phyloP scores from a whole-genome alignment of 2,113 vertebrate species.

The Menura novaehollandiae region DNA sequence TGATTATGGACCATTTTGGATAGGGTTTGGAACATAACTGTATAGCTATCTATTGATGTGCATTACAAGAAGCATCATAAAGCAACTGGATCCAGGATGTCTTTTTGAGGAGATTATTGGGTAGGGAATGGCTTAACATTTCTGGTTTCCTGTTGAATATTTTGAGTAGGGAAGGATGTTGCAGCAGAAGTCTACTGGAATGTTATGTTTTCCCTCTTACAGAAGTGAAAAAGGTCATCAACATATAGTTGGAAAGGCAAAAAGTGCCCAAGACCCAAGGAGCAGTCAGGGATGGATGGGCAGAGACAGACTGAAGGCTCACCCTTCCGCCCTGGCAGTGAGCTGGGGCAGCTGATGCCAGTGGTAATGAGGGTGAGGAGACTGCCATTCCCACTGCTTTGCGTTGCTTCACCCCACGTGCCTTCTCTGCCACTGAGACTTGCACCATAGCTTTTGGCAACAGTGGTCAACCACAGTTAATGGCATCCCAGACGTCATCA shows the following conservation, averaged over 20 bases:
- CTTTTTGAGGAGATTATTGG: neutral
- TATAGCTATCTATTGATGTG: neutral
- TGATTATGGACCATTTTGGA: slow-evolving; percentile 61
- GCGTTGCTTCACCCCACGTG: fast-evolving
- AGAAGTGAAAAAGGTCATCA: neutral
- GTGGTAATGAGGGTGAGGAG: neutral
- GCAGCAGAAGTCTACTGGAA: neutral
- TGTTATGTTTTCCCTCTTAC: neutral
- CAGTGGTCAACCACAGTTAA: neutral
- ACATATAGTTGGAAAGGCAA: neutral
- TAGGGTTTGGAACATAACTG: slow-evolving; percentile 27
- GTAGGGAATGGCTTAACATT: neutral
- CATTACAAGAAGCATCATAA: neutral
- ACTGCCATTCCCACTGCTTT: neutral
- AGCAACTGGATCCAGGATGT: neutral
- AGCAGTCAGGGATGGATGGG: fast-evolving
- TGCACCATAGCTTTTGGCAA: neutral
- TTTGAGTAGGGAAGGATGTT: neutral
- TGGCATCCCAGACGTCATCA: neutral
- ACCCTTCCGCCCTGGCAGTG: neutral
- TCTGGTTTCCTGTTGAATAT: slow-evolving; percentile 4
- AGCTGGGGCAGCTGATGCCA: neutral
- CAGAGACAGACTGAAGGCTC: neutral
- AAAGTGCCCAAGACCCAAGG: neutral
- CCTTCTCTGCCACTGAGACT: neutral